Evolutionary conservation across 2,888 invertebrate genomes (phyloP).

Genomic region (Agrochola circellaris): DNA sequence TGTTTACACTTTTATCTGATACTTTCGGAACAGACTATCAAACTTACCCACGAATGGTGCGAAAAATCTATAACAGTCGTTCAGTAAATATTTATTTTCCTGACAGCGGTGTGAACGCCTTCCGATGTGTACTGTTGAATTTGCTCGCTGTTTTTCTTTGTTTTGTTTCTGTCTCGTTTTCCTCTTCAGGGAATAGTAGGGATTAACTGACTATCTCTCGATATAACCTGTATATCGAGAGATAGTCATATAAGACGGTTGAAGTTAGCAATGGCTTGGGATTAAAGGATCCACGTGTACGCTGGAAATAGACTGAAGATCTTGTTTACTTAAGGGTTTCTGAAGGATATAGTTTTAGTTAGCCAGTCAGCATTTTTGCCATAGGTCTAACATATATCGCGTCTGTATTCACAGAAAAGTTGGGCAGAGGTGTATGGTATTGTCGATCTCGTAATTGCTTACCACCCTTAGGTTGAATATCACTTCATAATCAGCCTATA

Average conservation of each 20-base stretch:
- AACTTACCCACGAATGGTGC: neutral
- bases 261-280: neutral
- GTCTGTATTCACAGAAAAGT: neutral
- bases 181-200: neutral
- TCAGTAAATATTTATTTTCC: slow-evolving; percentile 4
- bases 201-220: slow-evolving; percentile 11
- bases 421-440: neutral
- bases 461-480: neutral
- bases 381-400: neutral
- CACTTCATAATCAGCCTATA: neutral
- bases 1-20: neutral
- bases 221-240: no score
- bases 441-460: neutral
- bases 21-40: neutral
- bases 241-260: neutral
- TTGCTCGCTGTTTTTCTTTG: slow-evolving; percentile 9
- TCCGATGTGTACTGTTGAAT: slow-evolving; percentile 19
- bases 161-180: slow-evolving; percentile 16
- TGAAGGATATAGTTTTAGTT: neutral
- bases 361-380: neutral
- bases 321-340: neutral
- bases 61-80: neutral
- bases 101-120: slow-evolving; percentile 3
- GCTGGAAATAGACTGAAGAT: slow-evolving; percentile 5
- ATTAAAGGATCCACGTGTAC: slow-evolving; percentile 21